A percentile compares a stretch with the other conserved stretches of the same genome.
Conservation (phyloP, 2,888 invertebrate genomes). For the Thereva nobilitata region DNA sequence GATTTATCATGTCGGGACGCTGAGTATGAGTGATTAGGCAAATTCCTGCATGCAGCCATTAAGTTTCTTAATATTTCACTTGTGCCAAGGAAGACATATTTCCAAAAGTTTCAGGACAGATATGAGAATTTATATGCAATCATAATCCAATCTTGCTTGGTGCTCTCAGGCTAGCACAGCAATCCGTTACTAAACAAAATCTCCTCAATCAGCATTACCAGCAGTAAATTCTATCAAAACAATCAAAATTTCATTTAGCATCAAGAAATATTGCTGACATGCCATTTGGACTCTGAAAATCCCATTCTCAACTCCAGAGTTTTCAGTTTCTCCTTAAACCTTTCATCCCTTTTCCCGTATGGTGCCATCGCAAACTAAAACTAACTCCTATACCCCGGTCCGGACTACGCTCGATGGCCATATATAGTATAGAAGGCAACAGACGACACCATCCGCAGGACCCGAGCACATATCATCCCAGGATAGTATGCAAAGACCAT, state of each 20-base stretch:
- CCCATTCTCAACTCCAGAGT: constrained; percentile 2
- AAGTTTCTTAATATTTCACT: too few species aligned
- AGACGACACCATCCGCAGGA: constrained; percentile 22
- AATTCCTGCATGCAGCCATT: too few species aligned
- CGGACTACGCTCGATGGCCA: not conserved
- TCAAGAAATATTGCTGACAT: constrained; percentile 32
- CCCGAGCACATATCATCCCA: constrained; percentile 20
- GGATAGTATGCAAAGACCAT: constrained; percentile 24
- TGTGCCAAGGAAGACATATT: too few species aligned
- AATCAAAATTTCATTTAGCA: constrained; percentile 29
- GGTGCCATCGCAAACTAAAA: constrained; percentile 9
- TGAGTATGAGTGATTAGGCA: too few species aligned
- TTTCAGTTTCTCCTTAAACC: not conserved
- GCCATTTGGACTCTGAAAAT: constrained; percentile 27
- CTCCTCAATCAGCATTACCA: too few species aligned
- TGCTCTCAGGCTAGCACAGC: too few species aligned
- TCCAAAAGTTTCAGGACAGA: too few species aligned
- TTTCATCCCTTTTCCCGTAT: constrained; percentile 10
- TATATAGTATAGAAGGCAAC: too few species aligned
- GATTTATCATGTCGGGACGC: too few species aligned
- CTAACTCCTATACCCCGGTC: not conserved
- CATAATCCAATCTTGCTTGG: too few species aligned
- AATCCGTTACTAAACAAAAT: too few species aligned
- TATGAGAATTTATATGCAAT: too few species aligned
- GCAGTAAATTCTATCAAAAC: constrained; percentile 11